Conservation (phyloP, 2,888 invertebrate species). For the Cyclophora punctaria region DNA sequence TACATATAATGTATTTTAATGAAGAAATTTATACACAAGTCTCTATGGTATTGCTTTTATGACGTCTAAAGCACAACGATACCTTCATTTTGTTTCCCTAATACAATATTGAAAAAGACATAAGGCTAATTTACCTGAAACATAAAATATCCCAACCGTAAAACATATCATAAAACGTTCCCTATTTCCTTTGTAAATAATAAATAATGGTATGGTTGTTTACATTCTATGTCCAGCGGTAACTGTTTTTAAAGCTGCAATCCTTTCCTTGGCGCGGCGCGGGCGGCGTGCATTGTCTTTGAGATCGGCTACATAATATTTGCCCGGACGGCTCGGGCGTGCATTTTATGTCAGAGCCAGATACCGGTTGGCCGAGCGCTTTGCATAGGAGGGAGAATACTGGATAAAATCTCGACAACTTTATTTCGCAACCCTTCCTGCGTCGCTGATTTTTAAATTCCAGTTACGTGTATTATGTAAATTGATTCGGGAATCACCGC, state of each 20-base stretch:
- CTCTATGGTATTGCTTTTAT: no score
- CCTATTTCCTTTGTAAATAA: no score
- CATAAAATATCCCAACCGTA: no score
- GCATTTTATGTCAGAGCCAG: conserved; percentile 44
- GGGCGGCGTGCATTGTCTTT: conserved; percentile 29
- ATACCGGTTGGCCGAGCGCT: conserved; percentile 33
- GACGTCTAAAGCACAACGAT: no score
- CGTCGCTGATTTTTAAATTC: conserved; percentile 52
- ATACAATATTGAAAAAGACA: no score
- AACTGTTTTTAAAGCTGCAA: conserved; percentile 11
- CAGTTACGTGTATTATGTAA: conserved; percentile 50
- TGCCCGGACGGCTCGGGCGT: conserved; percentile 28
- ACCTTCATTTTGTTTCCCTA: no score
- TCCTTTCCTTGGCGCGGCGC: conserved; percentile 5
- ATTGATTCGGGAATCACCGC: conserved; percentile 43
- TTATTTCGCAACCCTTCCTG: conserved; percentile 44
- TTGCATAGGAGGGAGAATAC: conserved; percentile 43
- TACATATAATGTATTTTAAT: no score
- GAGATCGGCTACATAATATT: conserved; percentile 26
- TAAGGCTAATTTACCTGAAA: no score
- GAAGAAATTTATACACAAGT: no score
- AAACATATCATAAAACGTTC: no score
- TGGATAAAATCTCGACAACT: conserved; percentile 47
- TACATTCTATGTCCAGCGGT: conserved; percentile 8
- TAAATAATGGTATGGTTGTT: not conserved